Evolutionary conservation across 2,797 vertebrate genomes (phyloP), one percentile per base, ranked within the genome.

Genomic region (Avahi laniger): DNA sequence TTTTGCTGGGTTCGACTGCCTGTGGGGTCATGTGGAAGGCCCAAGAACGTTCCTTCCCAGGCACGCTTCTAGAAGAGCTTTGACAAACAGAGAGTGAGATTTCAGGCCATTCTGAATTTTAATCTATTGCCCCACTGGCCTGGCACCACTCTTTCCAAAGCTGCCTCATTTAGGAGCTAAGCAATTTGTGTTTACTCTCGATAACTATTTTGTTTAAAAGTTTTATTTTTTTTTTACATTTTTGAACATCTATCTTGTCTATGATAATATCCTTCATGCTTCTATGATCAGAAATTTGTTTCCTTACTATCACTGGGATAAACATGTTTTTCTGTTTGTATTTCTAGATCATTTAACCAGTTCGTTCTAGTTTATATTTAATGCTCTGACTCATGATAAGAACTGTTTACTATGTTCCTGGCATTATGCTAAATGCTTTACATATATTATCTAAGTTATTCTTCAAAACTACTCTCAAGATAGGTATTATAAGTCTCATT

Each of bases 301-400:
- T 95, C 63, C 63, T 87, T 48, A 88, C 57, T 4, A 33, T 6
- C 20, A 28, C 46, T n/a, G 7, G 35, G 48, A 89, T 50, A 89
- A 50, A 87, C 17, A 15, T 61, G 38, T 46, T 91, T 95, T 86
- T 61, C 54, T 72, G 59, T 91, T 80, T 94, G n/a, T 59, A 52
- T 96, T 93, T 97, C 94, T 83, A 86, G 73, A 83, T 94, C 63
- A 43, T 75, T 95, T 91, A 95, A 84, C 72, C 30, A 92, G 12
- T 93, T 93, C 75, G 92, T 88, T 88, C 80, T 85, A 22, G 52
- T 89, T 93, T 96, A 14, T 95, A 43, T 94, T 85, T 94, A 76
- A 59, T 2, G 17, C 28, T 59, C 75, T 84, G 75, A 72, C 70
- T 96, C 79, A 72, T 15, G 43, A n/a, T 79, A 67, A 75, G n/a